phyloP scores from a whole-genome alignment of 2,797 vertebrate genomes.

The Poecilia wingei region DNA sequence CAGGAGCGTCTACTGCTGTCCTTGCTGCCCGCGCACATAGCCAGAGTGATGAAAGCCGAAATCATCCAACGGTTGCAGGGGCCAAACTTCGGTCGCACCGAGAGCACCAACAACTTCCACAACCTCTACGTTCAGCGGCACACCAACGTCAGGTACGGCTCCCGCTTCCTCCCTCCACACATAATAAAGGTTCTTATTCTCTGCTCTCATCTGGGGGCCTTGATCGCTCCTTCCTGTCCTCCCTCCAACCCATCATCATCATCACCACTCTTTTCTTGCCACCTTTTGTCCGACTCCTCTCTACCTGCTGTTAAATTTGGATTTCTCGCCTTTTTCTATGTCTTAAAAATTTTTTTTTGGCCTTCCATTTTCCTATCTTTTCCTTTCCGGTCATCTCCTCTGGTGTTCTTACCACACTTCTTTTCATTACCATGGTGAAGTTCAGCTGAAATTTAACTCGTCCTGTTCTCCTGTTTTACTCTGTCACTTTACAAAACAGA shows the following conservation, averaged over 20 bases:
- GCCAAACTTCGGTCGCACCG: conserved; percentile 91
- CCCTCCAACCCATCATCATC: not conserved
- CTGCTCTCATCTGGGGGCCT: conserved; percentile 21
- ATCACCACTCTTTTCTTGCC: not conserved
- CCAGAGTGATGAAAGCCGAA: conserved; percentile 97
- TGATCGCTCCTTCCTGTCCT: conserved; percentile 25
- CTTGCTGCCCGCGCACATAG: conserved; percentile 93
- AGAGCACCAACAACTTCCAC: conserved; percentile 98
- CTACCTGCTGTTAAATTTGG: conserved; percentile 21
- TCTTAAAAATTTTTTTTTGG: not conserved
- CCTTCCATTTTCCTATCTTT: not conserved
- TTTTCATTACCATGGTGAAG: conserved; percentile 34
- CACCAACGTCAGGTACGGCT: conserved; percentile 92
- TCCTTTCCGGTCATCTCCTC: not conserved
- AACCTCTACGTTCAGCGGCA: conserved; percentile 98
- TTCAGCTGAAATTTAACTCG: conserved; percentile 52
- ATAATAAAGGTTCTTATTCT: conserved; percentile 33
- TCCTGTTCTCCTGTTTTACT: conserved; percentile 25
- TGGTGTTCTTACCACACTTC: conserved; percentile 17
- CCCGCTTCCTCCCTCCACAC: conserved; percentile 1
- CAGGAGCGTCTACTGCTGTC: conserved; percentile 96
- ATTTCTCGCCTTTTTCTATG: conserved; percentile 11
- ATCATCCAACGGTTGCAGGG: conserved; percentile 97
- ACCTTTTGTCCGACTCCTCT: conserved; percentile 24
- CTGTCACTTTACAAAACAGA: conserved; percentile 53